A percentile compares a stretch with the other conserved stretches of the same genome.
phyloP scores from a whole-genome alignment of 1,140 invertebrate species.

The Alviniconcha marisindica region DNA sequence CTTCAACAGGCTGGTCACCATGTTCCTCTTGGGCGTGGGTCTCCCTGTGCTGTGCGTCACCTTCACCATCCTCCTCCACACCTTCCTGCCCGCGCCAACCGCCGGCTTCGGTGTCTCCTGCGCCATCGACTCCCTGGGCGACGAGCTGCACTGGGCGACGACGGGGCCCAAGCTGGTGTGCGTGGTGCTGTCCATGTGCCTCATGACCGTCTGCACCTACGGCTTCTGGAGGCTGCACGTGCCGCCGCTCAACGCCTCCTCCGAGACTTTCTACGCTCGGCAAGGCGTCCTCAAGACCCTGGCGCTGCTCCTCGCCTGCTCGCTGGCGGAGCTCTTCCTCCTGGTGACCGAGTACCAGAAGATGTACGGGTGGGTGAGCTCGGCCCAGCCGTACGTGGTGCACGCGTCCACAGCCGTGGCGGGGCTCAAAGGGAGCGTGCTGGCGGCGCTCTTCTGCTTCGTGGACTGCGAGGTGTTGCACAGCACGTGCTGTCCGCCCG shows the following conservation, averaged over 20 bases:
- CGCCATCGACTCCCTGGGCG: conserved; percentile 1
- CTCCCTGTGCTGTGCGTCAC: conserved; percentile 4
- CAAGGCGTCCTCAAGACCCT: conserved; percentile 34
- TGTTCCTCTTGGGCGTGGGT: conserved; percentile 24
- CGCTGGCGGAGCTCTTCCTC: conserved; percentile 26
- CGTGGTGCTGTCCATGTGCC: conserved; percentile 33
- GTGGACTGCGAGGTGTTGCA: conserved; percentile 25
- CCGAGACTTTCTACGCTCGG: conserved; percentile 32
- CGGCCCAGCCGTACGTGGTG: background rate
- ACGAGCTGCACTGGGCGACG: conserved; percentile 34
- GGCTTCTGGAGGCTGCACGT: conserved; percentile 28
- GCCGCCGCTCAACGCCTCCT: conserved; percentile 20
- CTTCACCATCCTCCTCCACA: conserved; percentile 36
- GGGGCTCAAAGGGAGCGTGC: conserved; percentile 10
- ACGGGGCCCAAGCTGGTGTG: conserved; percentile 28
- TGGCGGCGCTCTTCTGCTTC: conserved; percentile 14
- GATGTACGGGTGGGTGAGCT: background rate
- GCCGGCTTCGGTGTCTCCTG: conserved; percentile 4
- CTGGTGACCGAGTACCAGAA: conserved; percentile 19
- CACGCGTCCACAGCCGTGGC: background rate
- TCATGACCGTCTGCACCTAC: conserved; percentile 35
- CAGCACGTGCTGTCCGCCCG: conserved; percentile 21
- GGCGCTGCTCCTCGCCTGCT: background rate
- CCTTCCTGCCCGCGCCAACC: background rate
- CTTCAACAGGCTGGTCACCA: conserved; percentile 28